Evolutionary conservation across 2,113 vertebrate species (phyloP).

Genomic region (Gadus macrocephalus): DNA sequence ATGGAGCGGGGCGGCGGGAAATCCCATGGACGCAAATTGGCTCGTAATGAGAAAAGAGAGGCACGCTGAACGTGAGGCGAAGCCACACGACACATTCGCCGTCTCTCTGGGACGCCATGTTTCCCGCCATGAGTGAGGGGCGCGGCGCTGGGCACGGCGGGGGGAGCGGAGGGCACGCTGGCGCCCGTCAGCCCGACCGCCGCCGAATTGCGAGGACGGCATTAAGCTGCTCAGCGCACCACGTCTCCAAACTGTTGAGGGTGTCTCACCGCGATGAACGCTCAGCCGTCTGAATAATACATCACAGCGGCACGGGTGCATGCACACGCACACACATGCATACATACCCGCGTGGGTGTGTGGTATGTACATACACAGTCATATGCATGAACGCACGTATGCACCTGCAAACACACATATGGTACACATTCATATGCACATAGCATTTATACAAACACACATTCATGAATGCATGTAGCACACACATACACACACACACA

Average conservation of each 20-base stretch:
- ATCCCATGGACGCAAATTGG: constrained; percentile 30
- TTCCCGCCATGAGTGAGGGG: constrained; percentile 22
- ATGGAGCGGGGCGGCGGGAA: constrained; percentile 26
- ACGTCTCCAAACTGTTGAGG: constrained; percentile 67
- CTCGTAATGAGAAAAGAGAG: constrained; percentile 36
- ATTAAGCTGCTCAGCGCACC: constrained; percentile 70
- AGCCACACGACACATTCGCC: constrained; percentile 46
- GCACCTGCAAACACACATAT: constrained; percentile 1
- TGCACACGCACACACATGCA: constrained; percentile 14
- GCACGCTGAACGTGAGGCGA: constrained; percentile 34
- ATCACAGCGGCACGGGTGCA: constrained; percentile 46
- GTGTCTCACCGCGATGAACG: constrained; percentile 62
- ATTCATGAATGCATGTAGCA: constrained; percentile 20
- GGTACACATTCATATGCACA: constrained; percentile 4
- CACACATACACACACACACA: constrained; percentile 5
- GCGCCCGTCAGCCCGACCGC: constrained; percentile 70
- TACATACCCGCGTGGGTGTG: constrained; percentile 16
- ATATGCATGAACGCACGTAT: neutral
- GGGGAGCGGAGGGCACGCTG: constrained; percentile 38
- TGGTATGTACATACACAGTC: neutral
- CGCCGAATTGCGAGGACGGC: constrained; percentile 68
- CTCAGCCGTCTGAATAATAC: constrained; percentile 66
- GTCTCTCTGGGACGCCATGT: constrained; percentile 54
- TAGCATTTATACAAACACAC: constrained; percentile 6
- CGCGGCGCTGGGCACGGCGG: constrained; percentile 29